These are phyloP conservation scores for Psittacula echo DNA, from an alignment of 2,797 vertebrate species.

Conservation along the genomic window DNA sequence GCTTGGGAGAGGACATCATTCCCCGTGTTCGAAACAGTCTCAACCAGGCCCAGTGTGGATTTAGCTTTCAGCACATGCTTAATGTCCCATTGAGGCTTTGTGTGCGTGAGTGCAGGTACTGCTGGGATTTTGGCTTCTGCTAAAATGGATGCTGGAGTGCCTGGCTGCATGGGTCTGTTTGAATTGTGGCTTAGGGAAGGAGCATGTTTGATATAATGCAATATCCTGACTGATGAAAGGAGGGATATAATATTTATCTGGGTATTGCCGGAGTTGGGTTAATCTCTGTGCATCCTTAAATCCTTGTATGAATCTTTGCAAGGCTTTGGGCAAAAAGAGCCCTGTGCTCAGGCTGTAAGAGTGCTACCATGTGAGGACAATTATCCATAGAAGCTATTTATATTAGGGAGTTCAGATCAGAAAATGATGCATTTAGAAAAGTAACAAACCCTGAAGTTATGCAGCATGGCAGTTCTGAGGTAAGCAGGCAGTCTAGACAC, in stretches of 20 bases:
- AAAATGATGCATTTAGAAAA: neutral
- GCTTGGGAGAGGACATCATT: fast-evolving
- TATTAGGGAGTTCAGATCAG: neutral
- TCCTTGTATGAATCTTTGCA: neutral
- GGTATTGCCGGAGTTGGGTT: neutral
- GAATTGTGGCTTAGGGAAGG: neutral
- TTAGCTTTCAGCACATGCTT: neutral
- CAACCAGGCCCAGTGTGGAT: neutral
- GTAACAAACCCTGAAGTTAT: neutral
- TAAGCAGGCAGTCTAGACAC: neutral
- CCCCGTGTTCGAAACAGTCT: fast-evolving
- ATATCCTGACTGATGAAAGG: neutral
- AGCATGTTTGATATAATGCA: neutral
- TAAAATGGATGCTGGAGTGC: neutral
- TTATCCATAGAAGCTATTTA: neutral
- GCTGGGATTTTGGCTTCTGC: neutral
- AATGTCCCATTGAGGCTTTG: neutral
- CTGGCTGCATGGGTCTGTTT: neutral
- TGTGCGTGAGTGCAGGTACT: fast-evolving
- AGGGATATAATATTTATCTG: neutral
- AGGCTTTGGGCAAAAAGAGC: neutral
- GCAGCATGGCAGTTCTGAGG: neutral
- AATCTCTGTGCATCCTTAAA: neutral
- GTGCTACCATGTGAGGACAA: neutral
- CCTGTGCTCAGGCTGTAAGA: neutral